A percentile compares a stretch with the other conserved stretches of the same genome.
These are phyloP conservation scores for Hemithea aestivaria DNA, from an alignment of 2,888 invertebrate species.

Conservation along the genomic window DNA sequence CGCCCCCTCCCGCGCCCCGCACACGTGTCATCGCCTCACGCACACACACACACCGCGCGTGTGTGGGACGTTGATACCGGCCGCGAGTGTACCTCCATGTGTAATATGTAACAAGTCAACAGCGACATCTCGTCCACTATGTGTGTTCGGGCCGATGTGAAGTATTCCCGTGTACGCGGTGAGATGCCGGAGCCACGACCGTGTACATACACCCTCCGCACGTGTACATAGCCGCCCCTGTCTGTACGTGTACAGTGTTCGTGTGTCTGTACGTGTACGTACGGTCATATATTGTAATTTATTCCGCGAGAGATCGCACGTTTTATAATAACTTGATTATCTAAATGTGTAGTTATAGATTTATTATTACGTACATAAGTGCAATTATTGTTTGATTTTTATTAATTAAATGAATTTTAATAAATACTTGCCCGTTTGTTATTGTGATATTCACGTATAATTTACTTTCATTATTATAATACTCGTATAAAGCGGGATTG, in stretches of 20 bases:
- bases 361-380: constrained; percentile 53
- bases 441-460: too few relatives aligned
- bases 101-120: too few relatives aligned
- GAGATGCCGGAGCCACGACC: too few relatives aligned
- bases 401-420: constrained; percentile 47
- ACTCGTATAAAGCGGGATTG: too few relatives aligned
- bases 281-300: constrained; percentile 47
- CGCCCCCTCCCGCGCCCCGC: constrained; percentile 1
- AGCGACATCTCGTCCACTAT: too few relatives aligned
- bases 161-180: too few relatives aligned
- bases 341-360: constrained; percentile 62
- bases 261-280: constrained; percentile 39
- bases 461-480: too few relatives aligned
- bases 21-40: constrained; percentile 14
- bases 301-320: constrained; percentile 49
- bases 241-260: too few relatives aligned
- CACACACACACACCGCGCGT: constrained; percentile 29
- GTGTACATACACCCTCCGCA: too few relatives aligned
- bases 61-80: constrained; percentile 35
- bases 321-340: constrained; percentile 61
- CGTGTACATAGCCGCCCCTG: constrained; percentile 40
- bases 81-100: constrained; percentile 22
- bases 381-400: constrained; percentile 68
- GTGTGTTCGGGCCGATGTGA: too few relatives aligned
- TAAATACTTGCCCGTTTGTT: neutral